Base-by-base conservation (phyloP, 1,140 invertebrate species). In the Bacillus rossius region DNA sequence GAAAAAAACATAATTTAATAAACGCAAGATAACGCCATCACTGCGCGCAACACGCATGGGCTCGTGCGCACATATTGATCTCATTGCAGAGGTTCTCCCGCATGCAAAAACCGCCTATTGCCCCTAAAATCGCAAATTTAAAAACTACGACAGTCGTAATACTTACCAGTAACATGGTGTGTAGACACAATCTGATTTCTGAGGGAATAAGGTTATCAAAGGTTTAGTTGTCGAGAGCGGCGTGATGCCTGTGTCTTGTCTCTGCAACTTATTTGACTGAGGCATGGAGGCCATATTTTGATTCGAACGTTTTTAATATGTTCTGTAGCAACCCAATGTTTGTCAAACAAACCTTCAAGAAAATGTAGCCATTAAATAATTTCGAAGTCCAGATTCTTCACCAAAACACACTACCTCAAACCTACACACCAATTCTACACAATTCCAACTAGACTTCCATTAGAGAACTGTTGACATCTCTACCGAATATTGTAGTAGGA, bases 101-200 rank as follows among this genome's bases (percentile, higher is more conserved):
- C 20, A 49, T 49, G 43, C 47, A 49, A 50, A 16, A 50, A 49
- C 43, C 22, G 43, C 41, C 17, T 50, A 57, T 17, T 34, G 47
- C 34, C 19, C 43, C 2, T 23, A 23, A 26, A 16, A 10, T 17
- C 16, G 23, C 37, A 48, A 55, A 55, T 29, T 29, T 16, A 23
- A 17, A 14, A 19, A 29, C 34, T 45, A 29, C 16, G 3, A 3
- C 7, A 26, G 16, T 16, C n/a, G 8, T 16, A 57, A 3, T 14
- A 49, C 55, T 79, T 69, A 79, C 78, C 79, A 81, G 59, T 78
- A 81, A 60, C 76, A 79, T 62, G 75, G 75, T 19, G 79, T 79
- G 58, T 80, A 79, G 54, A 76, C 63, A 64, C 77, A 80, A 55
- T 79, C 75, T 2, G 74, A 67, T 17, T 72, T 69, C 57, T 75